phyloP scores from a whole-genome alignment of 2,888 invertebrate species.

The Sminthurinus aureus region DNA sequence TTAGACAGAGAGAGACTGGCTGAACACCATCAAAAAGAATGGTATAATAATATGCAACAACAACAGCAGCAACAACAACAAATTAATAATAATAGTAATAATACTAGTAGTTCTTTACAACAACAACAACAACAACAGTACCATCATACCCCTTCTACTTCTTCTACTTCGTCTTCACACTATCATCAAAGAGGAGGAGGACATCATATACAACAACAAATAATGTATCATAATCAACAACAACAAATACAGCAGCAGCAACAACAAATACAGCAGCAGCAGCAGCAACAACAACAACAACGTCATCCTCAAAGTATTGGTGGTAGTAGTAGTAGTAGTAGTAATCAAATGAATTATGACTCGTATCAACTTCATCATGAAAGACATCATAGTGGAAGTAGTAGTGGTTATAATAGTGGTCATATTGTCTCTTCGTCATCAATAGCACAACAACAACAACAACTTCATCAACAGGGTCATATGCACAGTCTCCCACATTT shows the following conservation, averaged over 20 bases:
- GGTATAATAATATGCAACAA: conserved; percentile 45
- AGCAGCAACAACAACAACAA: conserved; percentile 9
- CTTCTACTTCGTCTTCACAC: neutral
- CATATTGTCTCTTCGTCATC: conserved; percentile 25
- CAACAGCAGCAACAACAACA: conserved; percentile 32
- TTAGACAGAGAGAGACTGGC: conserved; percentile 43
- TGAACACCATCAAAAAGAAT: conserved; percentile 41
- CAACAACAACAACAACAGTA: conserved; percentile 15
- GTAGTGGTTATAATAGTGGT: conserved; percentile 11
- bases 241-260: neutral
- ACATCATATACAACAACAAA: neutral
- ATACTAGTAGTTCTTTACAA: neutral
- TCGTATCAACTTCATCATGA: neutral
- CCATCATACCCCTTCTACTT: neutral
- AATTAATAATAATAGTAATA: neutral
- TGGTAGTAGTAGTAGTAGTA: neutral
- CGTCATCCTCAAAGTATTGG: neutral
- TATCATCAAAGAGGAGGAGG: neutral
- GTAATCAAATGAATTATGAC: conserved; percentile 15
- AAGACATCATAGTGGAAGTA: neutral
- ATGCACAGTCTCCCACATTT: neutral
- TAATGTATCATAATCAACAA: neutral
- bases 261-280: conserved; percentile 7
- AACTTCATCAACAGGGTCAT: neutral
- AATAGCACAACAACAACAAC: neutral